These are phyloP conservation scores for Choloepus hoffmanni DNA, from an alignment of 2,113 vertebrate genomes.

Conservation along the genomic window DNA sequence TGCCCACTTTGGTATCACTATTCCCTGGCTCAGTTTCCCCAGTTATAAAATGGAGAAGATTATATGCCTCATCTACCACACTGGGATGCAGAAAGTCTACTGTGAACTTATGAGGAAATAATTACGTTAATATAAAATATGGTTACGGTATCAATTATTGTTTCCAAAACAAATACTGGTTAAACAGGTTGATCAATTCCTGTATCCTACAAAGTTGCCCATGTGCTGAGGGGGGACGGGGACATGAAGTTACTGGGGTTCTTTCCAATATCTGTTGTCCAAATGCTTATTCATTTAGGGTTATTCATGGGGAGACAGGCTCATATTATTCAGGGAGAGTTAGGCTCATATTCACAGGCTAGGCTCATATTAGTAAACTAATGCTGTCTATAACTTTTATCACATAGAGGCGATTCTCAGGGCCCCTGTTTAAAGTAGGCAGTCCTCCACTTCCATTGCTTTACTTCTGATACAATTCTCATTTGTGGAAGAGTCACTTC, in stretches of 20 bases:
- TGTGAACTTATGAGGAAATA: slow-evolving; percentile 16
- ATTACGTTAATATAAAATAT: slow-evolving; percentile 5
- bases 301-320: neutral
- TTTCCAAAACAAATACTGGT: neutral
- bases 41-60: neutral
- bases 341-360: slow-evolving; percentile 1
- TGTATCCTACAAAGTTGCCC: neutral
- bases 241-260: neutral
- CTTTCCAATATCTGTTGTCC: neutral
- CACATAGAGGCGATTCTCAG: neutral
- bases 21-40: neutral
- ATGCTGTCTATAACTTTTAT: neutral
- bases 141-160: neutral
- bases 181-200: neutral
- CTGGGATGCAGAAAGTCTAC: neutral
- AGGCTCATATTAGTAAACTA: neutral
- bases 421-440: neutral
- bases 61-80: neutral
- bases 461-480: neutral
- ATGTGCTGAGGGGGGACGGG: neutral
- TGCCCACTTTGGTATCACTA: neutral
- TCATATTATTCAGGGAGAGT: neutral
- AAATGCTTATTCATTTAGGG: neutral
- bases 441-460: neutral
- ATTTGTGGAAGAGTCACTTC: neutral